Percentiles rank a stretch among this genome's conserved stretches.
Conservation (phyloP, 2,113 vertebrate species). For the Coptodon bakossiorum region DNA sequence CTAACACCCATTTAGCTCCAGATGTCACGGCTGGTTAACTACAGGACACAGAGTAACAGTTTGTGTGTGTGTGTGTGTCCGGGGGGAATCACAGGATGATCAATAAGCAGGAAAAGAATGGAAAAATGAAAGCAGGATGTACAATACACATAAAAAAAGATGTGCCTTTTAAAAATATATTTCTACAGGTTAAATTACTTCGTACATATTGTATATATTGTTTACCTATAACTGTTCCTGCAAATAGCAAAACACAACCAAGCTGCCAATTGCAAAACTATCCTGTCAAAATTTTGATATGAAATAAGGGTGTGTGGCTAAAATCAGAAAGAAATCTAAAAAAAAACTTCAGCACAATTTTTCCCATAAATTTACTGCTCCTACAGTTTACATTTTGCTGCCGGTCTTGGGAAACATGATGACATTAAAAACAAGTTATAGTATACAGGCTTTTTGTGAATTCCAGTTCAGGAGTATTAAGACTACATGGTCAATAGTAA, state of each 20-base stretch:
- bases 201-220: neutral
- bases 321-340: neutral
- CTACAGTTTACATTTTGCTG: neutral
- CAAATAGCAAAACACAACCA: neutral
- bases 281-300: neutral
- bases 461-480: neutral
- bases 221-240: neutral
- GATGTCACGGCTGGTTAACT: constrained; percentile 11
- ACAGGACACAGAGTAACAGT: neutral
- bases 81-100: neutral
- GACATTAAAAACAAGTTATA: neutral
- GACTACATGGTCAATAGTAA: fast-evolving
- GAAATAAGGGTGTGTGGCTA: neutral
- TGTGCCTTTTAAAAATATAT: neutral
- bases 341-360: no score
- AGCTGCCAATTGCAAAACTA: neutral
- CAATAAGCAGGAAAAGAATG: neutral
- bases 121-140: neutral
- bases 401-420: neutral
- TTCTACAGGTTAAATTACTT: neutral
- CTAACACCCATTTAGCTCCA: neutral
- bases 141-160: neutral
- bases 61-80: neutral
- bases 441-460: fast-evolving
- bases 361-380: neutral